Percentiles rank a stretch among this genome's conserved stretches.
Conservation (phyloP, 2,888 invertebrate species). For the Hedya salicella region DNA sequence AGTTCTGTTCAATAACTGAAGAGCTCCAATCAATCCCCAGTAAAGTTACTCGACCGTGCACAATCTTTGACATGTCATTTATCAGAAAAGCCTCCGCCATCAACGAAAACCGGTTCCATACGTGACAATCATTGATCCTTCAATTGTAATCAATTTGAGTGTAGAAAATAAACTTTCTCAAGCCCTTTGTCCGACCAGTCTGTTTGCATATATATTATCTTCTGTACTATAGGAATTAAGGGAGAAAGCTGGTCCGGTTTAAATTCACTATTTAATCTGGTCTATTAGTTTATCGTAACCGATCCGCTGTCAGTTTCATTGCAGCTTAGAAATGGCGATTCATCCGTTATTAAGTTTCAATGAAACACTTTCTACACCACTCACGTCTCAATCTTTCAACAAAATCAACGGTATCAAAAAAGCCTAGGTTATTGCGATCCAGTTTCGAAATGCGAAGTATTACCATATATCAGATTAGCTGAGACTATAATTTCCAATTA, state of each 20-base stretch:
- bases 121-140: constrained; percentile 8
- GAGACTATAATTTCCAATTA: too few species aligned
- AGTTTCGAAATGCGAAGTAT: too few species aligned
- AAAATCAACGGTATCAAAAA: too few species aligned
- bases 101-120: background rate
- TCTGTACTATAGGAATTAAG: background rate
- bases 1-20: too few species aligned
- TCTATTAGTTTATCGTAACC: constrained; percentile 16
- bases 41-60: background rate
- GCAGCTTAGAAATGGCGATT: background rate
- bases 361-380: constrained; percentile 5
- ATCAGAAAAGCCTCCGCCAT: background rate
- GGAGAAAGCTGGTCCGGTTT: constrained; percentile 16
- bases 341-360: background rate
- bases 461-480: too few species aligned
- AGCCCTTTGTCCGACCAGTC: constrained; percentile 19
- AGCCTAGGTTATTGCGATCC: too few species aligned
- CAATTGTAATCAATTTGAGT: background rate
- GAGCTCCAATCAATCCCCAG: background rate
- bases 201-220: constrained; percentile 18
- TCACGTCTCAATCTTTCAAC: background rate
- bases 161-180: constrained; percentile 25
- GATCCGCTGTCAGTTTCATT: constrained; percentile 6
- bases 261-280: constrained; percentile 13
- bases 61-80: constrained; percentile 1